These are phyloP conservation scores for Metridium senile DNA, from an alignment of 92 coral and sea anemone genomes.

Conservation along the genomic window DNA sequence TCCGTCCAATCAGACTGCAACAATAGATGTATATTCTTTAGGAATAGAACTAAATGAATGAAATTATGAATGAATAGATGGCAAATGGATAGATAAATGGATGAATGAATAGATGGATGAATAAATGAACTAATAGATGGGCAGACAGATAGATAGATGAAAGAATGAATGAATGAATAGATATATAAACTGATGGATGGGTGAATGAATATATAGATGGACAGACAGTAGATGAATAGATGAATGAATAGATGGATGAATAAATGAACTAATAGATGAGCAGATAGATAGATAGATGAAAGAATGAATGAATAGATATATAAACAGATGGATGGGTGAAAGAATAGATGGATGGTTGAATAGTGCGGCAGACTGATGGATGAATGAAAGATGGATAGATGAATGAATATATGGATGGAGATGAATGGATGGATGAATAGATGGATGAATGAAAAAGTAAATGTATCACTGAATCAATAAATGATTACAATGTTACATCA, in stretches of 20 bases:
- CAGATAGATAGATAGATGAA: neutral
- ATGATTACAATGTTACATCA: neutral
- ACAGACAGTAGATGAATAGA: neutral
- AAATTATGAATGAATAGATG: too few species aligned
- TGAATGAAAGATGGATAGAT: neutral
- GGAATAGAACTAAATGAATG: too few species aligned
- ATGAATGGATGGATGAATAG: neutral
- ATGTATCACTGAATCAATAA: neutral
- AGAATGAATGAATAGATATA: neutral
- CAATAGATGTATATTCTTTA: neutral
- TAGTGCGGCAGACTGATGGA: neutral
- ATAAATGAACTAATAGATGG: too few species aligned
- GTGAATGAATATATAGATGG: too few species aligned
- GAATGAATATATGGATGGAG: neutral
- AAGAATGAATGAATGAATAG: too few species aligned
- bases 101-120: too few species aligned
- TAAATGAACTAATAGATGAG: too few species aligned
- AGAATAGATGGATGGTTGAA: neutral
- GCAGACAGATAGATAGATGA: too few species aligned
- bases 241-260: neutral
- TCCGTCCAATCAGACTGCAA: conserved; percentile 83
- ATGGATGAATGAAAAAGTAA: neutral
- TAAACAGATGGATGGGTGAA: neutral
- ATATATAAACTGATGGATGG: too few species aligned
- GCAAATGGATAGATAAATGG: too few species aligned